A percentile compares a stretch with the other conserved stretches of the same genome.
phyloP scores from a whole-genome alignment of 2,888 invertebrate genomes.

The Acronicta leporina region DNA sequence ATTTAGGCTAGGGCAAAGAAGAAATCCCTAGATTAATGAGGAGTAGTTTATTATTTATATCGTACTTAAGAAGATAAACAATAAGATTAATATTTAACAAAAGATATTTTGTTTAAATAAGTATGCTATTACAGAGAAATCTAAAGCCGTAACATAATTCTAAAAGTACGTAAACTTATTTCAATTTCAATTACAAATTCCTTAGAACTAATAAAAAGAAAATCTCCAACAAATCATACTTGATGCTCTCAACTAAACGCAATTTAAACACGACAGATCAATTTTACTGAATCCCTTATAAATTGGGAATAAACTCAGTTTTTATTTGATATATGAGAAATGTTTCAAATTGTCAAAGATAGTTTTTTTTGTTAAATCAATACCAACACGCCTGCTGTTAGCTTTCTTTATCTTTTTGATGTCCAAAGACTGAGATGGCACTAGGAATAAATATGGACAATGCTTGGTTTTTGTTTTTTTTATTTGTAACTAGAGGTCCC shows the following conservation, averaged over 20 bases:
- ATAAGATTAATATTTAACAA: not conserved
- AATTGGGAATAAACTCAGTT: conserved; percentile 21
- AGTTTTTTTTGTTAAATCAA: not conserved
- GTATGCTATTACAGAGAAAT: not conserved
- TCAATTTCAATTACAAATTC: conserved; percentile 8
- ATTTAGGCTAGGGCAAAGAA: too few species aligned
- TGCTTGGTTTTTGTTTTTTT: too few species aligned
- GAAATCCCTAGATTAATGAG: too few species aligned
- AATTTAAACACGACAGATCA: conserved; percentile 20
- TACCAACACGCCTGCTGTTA: too few species aligned
- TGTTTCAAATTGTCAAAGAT: not conserved
- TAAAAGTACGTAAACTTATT: not conserved
- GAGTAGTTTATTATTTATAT: too few species aligned
- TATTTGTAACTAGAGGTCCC: too few species aligned
- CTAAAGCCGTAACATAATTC: not conserved
- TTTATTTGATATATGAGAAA: conserved; percentile 7
- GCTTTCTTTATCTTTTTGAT: too few species aligned
- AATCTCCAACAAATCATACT: conserved; percentile 22
- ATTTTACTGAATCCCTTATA: conserved; percentile 26
- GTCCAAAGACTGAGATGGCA: too few species aligned
- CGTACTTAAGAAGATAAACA: too few species aligned
- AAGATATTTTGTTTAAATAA: not conserved
- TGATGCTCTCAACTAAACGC: conserved; percentile 7
- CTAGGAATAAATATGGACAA: too few species aligned
- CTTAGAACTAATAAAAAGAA: conserved; percentile 2